Base-by-base conservation (phyloP, 2,797 vertebrate genomes). In the Onychomys arenicola region DNA sequence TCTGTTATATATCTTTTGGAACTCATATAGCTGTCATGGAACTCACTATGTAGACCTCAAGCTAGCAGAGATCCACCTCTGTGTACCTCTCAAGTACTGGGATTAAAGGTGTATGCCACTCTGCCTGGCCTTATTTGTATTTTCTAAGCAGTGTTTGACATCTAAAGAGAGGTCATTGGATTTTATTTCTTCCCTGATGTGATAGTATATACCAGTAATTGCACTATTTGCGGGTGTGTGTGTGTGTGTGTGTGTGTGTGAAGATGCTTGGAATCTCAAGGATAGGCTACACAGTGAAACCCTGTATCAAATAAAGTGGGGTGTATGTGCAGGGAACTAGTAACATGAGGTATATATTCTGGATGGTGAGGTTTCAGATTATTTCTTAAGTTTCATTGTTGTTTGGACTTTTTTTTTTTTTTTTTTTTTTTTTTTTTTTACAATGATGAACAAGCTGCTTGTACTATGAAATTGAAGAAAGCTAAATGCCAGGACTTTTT, bases 401-500 rank as follows among this genome's bases (percentile, higher is more conserved):
- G 14, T 76, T 96, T 89, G 65, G 65, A 43, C 16, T 71, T 95
- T 91, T 89, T 89, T 78, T 65, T 43, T 59, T n/a, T n/a, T n/a
- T n/a, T n/a, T n/a, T n/a, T n/a, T n/a, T n/a, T n/a, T n/a, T n/a
- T n/a, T n/a, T n/a, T n/a, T n/a, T n/a, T n/a, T n/a, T n/a, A 52
- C 29, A 34, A 10, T 84, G 13, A 73, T 75, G 71, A 82, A 59
- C 0, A 80, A 93, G 14, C 46, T 76, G 46, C 23, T 95, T 92
- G 71, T 75, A n/a, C 76, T 77, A 10, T 94, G 55, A 87, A 92
- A 73, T 95, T 81, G 92, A 94, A 77, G 67, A 87, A 97, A 84
- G 16, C 76, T 97, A 89, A 96, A 86, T 92, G 78, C 19, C 93
- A n/a, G 11, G 92, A 88, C 16, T 93, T 92, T 82, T 37, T 73